These are phyloP conservation scores for Agrypnia vestita DNA, from an alignment of 1,140 invertebrate genomes.

Conservation along the genomic window DNA sequence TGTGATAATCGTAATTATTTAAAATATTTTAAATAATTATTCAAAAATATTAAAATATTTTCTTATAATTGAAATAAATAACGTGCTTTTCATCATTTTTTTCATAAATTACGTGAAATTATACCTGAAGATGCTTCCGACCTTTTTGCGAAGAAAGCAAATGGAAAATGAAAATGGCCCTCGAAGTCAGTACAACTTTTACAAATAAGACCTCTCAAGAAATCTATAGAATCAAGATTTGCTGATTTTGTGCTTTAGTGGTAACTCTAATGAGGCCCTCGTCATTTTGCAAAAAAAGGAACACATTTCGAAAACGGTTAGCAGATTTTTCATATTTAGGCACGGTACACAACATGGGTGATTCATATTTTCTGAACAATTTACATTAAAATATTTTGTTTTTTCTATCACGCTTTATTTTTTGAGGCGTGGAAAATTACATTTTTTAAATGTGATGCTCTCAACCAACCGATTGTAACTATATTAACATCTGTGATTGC, in stretches of 20 bases:
- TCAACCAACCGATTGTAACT: too few relatives aligned
- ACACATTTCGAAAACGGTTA: not conserved
- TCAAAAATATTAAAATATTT: too few relatives aligned
- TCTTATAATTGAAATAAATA: too few relatives aligned
- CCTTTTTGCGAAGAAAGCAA: constrained; percentile 8
- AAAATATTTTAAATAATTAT: too few relatives aligned
- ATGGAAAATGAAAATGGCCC: constrained; percentile 19
- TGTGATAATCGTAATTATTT: too few relatives aligned
- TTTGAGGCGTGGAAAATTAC: not conserved
- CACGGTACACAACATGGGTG: too few relatives aligned
- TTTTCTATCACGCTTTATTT: not conserved
- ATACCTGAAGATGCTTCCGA: constrained; percentile 25
- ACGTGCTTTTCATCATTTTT: not conserved
- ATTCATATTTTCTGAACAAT: not conserved
- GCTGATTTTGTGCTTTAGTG: constrained; percentile 2
- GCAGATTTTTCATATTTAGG: too few relatives aligned
- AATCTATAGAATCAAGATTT: constrained; percentile 25
- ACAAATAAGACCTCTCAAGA: constrained; percentile 22
- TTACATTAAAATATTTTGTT: not conserved
- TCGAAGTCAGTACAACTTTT: constrained; percentile 10
- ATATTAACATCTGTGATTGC: too few relatives aligned
- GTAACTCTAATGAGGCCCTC: not conserved
- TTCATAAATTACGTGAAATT: constrained; percentile 20
- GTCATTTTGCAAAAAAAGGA: not conserved
- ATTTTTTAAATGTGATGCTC: too few relatives aligned